A percentile compares a stretch with the other conserved stretches of the same genome.
Conservation (phyloP, 2,888 invertebrate species). For the Plebejus argus region DNA sequence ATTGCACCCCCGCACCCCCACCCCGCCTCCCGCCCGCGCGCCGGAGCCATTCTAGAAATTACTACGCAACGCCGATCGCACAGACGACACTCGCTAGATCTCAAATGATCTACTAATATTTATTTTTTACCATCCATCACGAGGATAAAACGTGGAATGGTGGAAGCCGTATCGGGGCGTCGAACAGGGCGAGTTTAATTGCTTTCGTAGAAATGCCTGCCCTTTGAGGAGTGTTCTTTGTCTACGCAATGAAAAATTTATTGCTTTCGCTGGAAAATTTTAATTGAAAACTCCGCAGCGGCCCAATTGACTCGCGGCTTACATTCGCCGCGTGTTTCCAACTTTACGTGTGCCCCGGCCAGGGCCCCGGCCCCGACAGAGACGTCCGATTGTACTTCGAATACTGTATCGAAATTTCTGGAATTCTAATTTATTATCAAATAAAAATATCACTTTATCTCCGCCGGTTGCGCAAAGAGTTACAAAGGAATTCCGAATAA, state of each 20-base stretch:
- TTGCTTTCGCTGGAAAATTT: constrained; percentile 67
- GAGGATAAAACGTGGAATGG: constrained; percentile 44
- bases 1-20: constrained; percentile 76
- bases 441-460: constrained; percentile 26
- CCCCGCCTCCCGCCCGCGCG: constrained; percentile 53
- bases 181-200: constrained; percentile 50
- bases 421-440: constrained; percentile 27
- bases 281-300: constrained; percentile 55
- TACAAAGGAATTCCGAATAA: constrained; percentile 11
- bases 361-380: constrained; percentile 36
- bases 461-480: constrained; percentile 5
- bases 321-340: constrained; percentile 39
- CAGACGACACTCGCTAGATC: constrained; percentile 55
- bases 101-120: constrained; percentile 58
- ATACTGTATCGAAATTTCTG: constrained; percentile 33
- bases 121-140: constrained; percentile 59
- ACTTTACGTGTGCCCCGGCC: constrained; percentile 41
- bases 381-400: constrained; percentile 39
- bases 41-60: constrained; percentile 77
- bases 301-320: constrained; percentile 41
- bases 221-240: constrained; percentile 55
- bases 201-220: constrained; percentile 49
- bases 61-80: constrained; percentile 76
- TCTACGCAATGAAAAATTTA: constrained; percentile 69
- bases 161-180: constrained; percentile 43